A percentile compares a stretch with the other conserved stretches of the same genome.
phyloP scores from a whole-genome alignment of 2,797 vertebrate genomes.

The Eupleurogrammus muticus region DNA sequence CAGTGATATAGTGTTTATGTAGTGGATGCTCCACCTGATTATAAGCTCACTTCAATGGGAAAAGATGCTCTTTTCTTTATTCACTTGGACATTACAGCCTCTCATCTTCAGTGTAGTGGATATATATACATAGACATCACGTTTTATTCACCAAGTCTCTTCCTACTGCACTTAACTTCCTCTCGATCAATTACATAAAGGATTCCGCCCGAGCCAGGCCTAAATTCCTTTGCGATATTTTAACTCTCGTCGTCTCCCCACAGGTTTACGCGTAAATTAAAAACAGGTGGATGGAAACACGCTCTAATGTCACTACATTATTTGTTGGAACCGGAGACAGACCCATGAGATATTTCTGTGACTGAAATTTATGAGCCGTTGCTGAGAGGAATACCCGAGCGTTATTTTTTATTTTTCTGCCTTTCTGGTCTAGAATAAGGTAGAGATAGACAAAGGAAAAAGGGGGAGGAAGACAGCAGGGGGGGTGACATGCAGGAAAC shows the following conservation, averaged over 20 bases:
- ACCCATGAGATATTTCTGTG: constrained; percentile 1
- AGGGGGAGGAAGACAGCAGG: not conserved
- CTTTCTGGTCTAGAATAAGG: not conserved
- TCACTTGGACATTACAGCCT: not conserved
- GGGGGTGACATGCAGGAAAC: too few species aligned
- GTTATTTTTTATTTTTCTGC: too few species aligned
- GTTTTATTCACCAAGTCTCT: not conserved
- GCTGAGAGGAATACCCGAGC: not conserved
- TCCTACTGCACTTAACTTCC: not conserved
- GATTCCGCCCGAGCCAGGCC: not conserved
- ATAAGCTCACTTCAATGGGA: not conserved
- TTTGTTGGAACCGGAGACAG: not conserved
- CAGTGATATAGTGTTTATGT: not conserved
- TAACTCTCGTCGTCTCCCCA: not conserved
- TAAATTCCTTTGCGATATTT: not conserved
- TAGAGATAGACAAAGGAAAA: not conserved
- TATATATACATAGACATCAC: too few species aligned
- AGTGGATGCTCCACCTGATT: not conserved
- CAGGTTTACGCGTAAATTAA: not conserved
- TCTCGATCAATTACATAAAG: not conserved
- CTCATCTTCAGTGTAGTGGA: not conserved
- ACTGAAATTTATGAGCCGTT: constrained; percentile 15
- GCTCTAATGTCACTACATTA: not conserved
- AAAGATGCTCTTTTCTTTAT: not conserved
- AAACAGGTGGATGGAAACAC: not conserved